Evolutionary conservation across 2,888 invertebrate genomes (phyloP).

Genomic region (Pyrrhosoma nymphula): DNA sequence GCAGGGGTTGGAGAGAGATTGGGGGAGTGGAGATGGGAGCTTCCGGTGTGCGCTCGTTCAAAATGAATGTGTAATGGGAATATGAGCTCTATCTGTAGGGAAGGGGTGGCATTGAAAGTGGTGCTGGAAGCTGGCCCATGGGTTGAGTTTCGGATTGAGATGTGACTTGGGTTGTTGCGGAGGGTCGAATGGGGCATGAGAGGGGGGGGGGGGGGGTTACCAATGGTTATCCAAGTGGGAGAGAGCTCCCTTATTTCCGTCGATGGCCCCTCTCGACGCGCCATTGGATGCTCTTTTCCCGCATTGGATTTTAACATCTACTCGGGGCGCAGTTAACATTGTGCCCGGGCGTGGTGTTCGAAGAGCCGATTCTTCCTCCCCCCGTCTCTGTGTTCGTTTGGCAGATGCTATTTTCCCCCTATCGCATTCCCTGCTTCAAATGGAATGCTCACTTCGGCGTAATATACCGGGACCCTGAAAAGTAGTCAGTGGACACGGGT

Average conservation of each 20-base stretch:
- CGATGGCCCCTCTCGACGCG: neutral
- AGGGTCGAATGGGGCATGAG: neutral
- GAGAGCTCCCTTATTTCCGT: neutral
- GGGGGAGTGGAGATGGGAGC: neutral
- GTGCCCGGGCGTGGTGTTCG: neutral
- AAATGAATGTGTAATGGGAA: conserved; percentile 20
- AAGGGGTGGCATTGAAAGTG: neutral
- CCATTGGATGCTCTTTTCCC: neutral
- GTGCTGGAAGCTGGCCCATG: neutral
- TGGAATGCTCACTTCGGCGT: neutral
- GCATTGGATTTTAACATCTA: neutral
- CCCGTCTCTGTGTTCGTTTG: neutral
- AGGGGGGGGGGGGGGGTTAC: neutral
- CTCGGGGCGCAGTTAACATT: neutral
- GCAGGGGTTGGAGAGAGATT: neutral
- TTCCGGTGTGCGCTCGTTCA: neutral
- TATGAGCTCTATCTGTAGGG: neutral
- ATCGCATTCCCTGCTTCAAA: neutral
- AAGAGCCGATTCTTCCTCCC: neutral
- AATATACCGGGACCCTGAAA: neutral
- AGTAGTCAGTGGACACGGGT: neutral
- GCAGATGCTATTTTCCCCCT: neutral
- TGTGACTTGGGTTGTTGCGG: neutral
- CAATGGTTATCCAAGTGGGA: neutral
- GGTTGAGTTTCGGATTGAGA: neutral